phyloP scores from a whole-genome alignment of 2,797 vertebrate species.

The Gymnoscopelus braueri region DNA sequence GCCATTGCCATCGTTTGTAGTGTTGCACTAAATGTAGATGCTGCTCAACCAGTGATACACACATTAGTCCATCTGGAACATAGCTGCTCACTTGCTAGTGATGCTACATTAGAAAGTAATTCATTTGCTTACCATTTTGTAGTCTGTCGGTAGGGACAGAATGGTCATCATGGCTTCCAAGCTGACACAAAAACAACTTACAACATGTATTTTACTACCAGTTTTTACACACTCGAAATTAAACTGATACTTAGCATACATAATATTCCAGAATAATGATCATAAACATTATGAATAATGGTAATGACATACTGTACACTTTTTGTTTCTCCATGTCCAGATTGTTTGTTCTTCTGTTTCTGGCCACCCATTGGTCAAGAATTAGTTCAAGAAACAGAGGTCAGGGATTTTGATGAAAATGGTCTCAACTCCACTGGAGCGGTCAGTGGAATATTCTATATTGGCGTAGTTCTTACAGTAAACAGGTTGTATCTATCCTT shows the following conservation, averaged over 20 bases:
- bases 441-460: constrained; percentile 83
- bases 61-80: too few relatives aligned
- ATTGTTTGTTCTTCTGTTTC: constrained; percentile 14
- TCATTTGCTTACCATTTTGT: too few relatives aligned
- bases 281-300: not conserved
- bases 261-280: not conserved
- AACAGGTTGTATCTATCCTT: constrained; percentile 85
- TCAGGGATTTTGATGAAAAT: constrained; percentile 68
- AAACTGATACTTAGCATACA: too few relatives aligned
- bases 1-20: too few relatives aligned
- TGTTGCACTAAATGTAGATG: too few relatives aligned
- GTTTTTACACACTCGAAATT: too few relatives aligned
- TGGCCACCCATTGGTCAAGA: constrained; percentile 41
- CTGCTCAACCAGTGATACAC: too few relatives aligned
- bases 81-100: not conserved
- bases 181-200: too few relatives aligned
- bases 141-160: too few relatives aligned
- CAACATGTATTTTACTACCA: too few relatives aligned
- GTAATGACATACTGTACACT: not conserved
- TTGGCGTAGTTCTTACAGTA: constrained; percentile 71
- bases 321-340: constrained; percentile 11
- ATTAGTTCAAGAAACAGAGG: constrained; percentile 48
- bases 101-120: not conserved
- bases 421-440: constrained; percentile 55
- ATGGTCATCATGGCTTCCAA: too few relatives aligned